Base-by-base conservation (phyloP, 2,888 invertebrate genomes). In the Epinotia nisella region DNA sequence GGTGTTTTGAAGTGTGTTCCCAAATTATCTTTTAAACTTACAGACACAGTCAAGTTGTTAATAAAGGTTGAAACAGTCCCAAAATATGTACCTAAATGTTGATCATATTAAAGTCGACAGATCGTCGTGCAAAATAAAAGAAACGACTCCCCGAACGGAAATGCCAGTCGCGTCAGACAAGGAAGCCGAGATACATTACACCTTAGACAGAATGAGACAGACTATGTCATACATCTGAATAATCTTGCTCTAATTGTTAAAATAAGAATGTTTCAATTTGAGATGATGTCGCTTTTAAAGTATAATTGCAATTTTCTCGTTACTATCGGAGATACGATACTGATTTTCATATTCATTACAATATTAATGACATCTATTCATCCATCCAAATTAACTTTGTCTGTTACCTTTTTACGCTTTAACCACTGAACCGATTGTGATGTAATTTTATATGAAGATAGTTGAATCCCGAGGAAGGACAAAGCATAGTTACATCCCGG, bases 101-200 rank as follows among this genome's bases (percentile, higher is more conserved):
- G 24, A 59, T 60, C 60, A 51, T 60, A 69, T 69, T 60, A 51
- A 49, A n/a, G 29, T 60, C n/a, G 17, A 15, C 51, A 60, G 51
- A 24, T 51, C 68, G 49, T 21, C 39, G 68, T 35, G 68, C 49
- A 35, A 69, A 66, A 69, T 60, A 60, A 60, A 60, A 69, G 68
- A 60, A 60, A 35, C 29, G 49, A 15, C 60, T 69, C 68, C 68
- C 60, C 68, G 53, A 68, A 51, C 68, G 68, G 68, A 69, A 69
- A 69, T 69, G 68, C 68, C 68, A 39, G 60, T 49, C 68, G 68
- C 68, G 68, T 51, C 51, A 35, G 68, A 69, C 21, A 39, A 51
- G 11, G 68, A 69, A n/a, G 1, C 19, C 21, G n/a, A 51, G 68
- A 39, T 69, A 11, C n/a, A n/a, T 10, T 9, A 21, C 19, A 39